Base-by-base conservation (phyloP, 1,140 invertebrate genomes). In the Micrasema minimum region DNA sequence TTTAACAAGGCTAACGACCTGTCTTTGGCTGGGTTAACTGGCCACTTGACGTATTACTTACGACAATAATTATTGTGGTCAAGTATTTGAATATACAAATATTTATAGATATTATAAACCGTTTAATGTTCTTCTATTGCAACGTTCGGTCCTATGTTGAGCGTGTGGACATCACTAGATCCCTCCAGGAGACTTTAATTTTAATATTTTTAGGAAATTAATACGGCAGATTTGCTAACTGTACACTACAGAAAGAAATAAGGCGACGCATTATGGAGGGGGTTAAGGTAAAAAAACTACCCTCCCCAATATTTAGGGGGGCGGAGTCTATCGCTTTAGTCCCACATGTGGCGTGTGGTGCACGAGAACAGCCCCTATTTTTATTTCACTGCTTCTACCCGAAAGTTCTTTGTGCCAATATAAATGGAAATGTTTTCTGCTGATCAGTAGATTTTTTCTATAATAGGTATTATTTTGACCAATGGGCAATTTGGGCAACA, bases 301-400 rank as follows among this genome's bases (percentile, higher is more conserved):
- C 59, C 59, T 64, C 20, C 41, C 43, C 23, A 10, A 31, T 64
- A 46, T 46, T 14, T 38, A 64, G 43, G 59, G 43, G 59, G 59
- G 59, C 59, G 59, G 59, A 64, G 59, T 46, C 59, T 61, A 61
- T 64, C 59, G 59, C 37, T 45, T 64, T 64, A 23, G 59, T 64
- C 45, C 59, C 59, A 64, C 59, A 64, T 64, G 59, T 64, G 59
- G 43, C 43, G 43, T 62, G 57, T 22, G 43, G 16, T 46, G 26
- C 23, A 64, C 20, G 18, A 46, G 59, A 64, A 64, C 55, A 22
- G 11, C 59, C 59, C 59, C 59, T 46, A 64, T 64, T 64, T 20
- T 41, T 46, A 64, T 64, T 64, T 20, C 59, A 31, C 3, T 31
- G 7, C 26, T 31, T 31, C 26, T 64, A 41, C 45, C 43, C 59